phyloP scores from a whole-genome alignment of 2,888 invertebrate genomes.

The Folsomia candida region DNA sequence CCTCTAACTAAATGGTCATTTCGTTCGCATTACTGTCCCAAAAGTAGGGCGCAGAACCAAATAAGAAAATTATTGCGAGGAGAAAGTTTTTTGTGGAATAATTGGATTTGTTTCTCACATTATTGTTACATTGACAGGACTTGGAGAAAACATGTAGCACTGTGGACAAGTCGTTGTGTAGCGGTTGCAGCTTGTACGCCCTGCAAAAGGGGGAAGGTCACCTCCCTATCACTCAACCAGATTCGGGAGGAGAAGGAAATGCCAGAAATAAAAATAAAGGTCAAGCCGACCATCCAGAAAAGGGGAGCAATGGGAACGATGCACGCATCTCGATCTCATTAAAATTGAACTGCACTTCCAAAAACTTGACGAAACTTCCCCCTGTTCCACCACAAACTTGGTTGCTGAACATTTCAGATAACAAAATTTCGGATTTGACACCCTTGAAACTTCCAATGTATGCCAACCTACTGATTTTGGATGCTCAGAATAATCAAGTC shows the following conservation, averaged over 20 bases:
- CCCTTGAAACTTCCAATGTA: slow-evolving; percentile 72
- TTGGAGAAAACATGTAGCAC: slow-evolving; percentile 32
- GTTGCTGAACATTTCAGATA: slow-evolving; percentile 43
- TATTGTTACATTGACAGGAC: slow-evolving; percentile 18
- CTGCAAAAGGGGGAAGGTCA: slow-evolving; percentile 26
- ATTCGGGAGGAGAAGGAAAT: neutral
- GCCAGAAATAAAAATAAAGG: neutral
- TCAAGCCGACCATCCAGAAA: no score
- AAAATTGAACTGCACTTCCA: slow-evolving; percentile 40
- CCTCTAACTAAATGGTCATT: no score
- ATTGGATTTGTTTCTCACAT: no score
- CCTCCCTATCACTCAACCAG: neutral
- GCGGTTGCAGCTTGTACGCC: slow-evolving; percentile 28
- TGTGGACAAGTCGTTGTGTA: slow-evolving; percentile 34
- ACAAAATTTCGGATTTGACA: slow-evolving; percentile 69
- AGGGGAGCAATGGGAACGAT: slow-evolving; percentile 30
- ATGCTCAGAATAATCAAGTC: slow-evolving; percentile 77
- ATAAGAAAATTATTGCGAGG: no score
- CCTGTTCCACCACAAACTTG: slow-evolving; percentile 39
- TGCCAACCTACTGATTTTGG: slow-evolving; percentile 67
- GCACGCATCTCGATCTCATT: slow-evolving; percentile 31
- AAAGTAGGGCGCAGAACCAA: no score
- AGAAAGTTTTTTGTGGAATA: no score
- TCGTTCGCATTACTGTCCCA: no score
- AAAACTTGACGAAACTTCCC: slow-evolving; percentile 39